phyloP scores from a whole-genome alignment of 2,113 vertebrate species.

The Daboia siamensis region DNA sequence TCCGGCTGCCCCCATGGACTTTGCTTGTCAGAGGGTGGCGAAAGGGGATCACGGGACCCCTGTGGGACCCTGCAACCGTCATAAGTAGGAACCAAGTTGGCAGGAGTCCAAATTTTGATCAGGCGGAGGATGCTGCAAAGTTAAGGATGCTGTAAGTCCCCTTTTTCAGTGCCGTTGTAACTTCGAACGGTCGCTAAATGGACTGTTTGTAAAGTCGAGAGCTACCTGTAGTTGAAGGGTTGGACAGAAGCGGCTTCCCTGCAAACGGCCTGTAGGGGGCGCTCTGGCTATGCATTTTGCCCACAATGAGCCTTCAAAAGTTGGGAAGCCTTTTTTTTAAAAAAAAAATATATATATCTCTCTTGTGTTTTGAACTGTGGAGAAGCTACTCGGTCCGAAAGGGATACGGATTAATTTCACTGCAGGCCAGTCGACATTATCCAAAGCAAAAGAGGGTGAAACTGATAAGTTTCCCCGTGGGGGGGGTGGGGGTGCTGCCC shows the following conservation, averaged over 20 bases:
- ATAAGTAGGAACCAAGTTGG: background rate
- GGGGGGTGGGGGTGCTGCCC: background rate
- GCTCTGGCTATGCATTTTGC: conserved; percentile 6
- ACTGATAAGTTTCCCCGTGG: background rate
- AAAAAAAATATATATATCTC: too few relatives aligned
- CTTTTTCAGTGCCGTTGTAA: too few relatives aligned
- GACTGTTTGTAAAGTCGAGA: too few relatives aligned
- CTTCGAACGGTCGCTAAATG: too few relatives aligned
- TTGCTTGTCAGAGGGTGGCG: background rate
- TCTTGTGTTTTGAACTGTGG: background rate
- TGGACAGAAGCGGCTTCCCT: fast-evolving
- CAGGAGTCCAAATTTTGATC: too few relatives aligned
- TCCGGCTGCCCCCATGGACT: background rate
- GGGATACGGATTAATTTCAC: background rate
- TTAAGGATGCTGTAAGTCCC: too few relatives aligned
- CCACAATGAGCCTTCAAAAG: background rate
- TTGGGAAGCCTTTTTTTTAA: fast-evolving
- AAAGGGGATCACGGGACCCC: too few relatives aligned
- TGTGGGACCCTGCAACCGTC: background rate
- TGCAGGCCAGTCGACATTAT: conserved; percentile 12
- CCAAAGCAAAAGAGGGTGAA: conserved; percentile 31
- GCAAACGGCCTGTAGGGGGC: conserved; percentile 57
- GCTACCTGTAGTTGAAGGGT: too few relatives aligned
- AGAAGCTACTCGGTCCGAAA: fast-evolving
- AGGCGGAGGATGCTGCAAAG: too few relatives aligned